phyloP scores from a whole-genome alignment of 2,888 invertebrate genomes.

The Papilio protenor region DNA sequence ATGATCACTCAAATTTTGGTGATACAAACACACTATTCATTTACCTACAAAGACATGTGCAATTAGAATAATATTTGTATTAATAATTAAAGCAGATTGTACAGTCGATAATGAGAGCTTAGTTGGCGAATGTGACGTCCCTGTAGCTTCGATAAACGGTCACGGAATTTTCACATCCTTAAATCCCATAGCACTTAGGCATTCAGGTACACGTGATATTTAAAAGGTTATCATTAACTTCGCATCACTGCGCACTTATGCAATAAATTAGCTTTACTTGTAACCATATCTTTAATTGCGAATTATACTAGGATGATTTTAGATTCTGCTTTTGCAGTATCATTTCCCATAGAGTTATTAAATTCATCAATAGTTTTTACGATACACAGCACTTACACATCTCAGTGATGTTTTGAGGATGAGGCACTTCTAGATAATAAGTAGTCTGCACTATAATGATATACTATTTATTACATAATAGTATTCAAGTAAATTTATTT shows the following conservation, averaged over 20 bases:
- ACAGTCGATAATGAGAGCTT: slow-evolving; percentile 79
- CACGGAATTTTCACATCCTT: slow-evolving; percentile 67
- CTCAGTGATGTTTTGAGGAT: slow-evolving; percentile 13
- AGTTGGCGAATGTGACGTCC: slow-evolving; percentile 82
- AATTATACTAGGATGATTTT: neutral
- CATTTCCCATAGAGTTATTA: slow-evolving; percentile 8
- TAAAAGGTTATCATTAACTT: slow-evolving; percentile 63
- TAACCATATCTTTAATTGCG: slow-evolving; percentile 48
- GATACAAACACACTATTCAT: neutral
- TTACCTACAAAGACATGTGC: no score
- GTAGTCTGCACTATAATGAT: slow-evolving; percentile 2
- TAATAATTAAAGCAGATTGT: slow-evolving; percentile 59
- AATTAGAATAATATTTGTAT: neutral
- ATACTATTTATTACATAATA: neutral
- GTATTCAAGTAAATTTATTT: neutral
- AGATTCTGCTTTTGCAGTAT: slow-evolving; percentile 16
- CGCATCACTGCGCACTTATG: slow-evolving; percentile 62
- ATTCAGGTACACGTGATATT: slow-evolving; percentile 75
- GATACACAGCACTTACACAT: slow-evolving; percentile 72
- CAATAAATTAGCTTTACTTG: slow-evolving; percentile 60
- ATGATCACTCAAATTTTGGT: neutral
- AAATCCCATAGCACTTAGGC: slow-evolving; percentile 71
- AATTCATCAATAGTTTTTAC: slow-evolving; percentile 42
- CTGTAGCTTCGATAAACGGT: slow-evolving; percentile 76
- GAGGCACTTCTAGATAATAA: slow-evolving; percentile 69